phyloP scores from a whole-genome alignment of 2,113 vertebrate species.

The Grallaria varia region DNA sequence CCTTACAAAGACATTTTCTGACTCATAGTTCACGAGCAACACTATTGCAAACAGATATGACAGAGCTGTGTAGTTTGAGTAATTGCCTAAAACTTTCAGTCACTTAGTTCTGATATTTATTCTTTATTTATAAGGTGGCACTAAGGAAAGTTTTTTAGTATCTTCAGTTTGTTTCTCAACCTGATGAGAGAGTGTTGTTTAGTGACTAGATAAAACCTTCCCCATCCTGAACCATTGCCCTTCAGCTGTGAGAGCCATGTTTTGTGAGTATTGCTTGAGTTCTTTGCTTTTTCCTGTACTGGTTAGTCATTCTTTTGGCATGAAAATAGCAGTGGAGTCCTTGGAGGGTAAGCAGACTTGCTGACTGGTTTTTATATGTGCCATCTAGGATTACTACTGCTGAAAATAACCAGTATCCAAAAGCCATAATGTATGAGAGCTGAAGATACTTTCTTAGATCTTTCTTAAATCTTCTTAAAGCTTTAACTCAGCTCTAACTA shows the following conservation, averaged over 20 bases:
- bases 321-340: background rate
- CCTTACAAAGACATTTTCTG: background rate
- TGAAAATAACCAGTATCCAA: background rate
- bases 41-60: background rate
- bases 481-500: conserved; percentile 3
- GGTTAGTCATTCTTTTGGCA: background rate
- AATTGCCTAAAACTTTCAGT: background rate
- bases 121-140: background rate
- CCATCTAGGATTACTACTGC: background rate
- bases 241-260: conserved; percentile 1
- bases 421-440: background rate
- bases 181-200: background rate
- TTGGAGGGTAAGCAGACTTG: background rate
- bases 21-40: background rate
- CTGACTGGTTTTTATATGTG: background rate
- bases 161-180: background rate
- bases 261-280: background rate
- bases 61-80: background rate
- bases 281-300: background rate
- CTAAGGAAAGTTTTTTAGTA: background rate
- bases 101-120: background rate
- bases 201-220: background rate
- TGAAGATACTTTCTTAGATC: background rate
- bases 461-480: background rate
- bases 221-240: background rate